Evolutionary conservation across 2,113 vertebrate genomes (phyloP).

Genomic region (Gambusia holbrooki): DNA sequence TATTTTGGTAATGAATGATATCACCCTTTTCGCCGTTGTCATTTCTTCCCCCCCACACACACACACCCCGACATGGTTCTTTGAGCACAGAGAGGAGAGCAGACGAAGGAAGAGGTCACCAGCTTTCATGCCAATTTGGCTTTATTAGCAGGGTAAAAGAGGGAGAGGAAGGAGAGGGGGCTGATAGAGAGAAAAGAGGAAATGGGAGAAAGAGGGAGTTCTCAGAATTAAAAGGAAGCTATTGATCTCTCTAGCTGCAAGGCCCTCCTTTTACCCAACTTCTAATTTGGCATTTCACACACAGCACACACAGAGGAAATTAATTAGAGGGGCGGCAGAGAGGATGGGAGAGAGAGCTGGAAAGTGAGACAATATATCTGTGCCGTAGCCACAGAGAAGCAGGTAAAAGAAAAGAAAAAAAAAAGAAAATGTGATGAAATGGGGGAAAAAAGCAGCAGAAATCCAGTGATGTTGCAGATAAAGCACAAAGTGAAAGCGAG

Average conservation of each 20-base stretch:
- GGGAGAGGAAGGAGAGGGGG: slow-evolving; percentile 20
- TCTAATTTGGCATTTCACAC: slow-evolving; percentile 75
- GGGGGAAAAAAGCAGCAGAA: not conserved
- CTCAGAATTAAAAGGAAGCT: slow-evolving; percentile 74
- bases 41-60: not conserved
- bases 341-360: slow-evolving; percentile 14
- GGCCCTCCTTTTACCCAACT: slow-evolving; percentile 54
- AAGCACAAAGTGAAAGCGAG: slow-evolving; percentile 18
- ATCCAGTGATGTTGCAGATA: slow-evolving; percentile 33
- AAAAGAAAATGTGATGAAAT: slow-evolving; percentile 5
- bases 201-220: slow-evolving; percentile 42
- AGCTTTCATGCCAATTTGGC: slow-evolving; percentile 72
- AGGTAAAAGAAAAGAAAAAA: slow-evolving; percentile 14
- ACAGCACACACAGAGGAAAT: slow-evolving; percentile 62
- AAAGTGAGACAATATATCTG: slow-evolving; percentile 23
- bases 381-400: slow-evolving; percentile 20
- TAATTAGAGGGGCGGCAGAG: slow-evolving; percentile 51
- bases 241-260: slow-evolving; percentile 72
- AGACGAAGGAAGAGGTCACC: slow-evolving; percentile 60
- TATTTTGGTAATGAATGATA: slow-evolving; percentile 47
- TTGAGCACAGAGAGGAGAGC: slow-evolving; percentile 43
- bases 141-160: slow-evolving; percentile 61
- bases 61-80: slow-evolving; percentile 29
- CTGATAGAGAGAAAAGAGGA: slow-evolving; percentile 24
- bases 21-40: slow-evolving; percentile 43